Evolutionary conservation across 2,888 invertebrate genomes (phyloP), one percentile per base, ranked within the genome.

Genomic region (Biston betularia): DNA sequence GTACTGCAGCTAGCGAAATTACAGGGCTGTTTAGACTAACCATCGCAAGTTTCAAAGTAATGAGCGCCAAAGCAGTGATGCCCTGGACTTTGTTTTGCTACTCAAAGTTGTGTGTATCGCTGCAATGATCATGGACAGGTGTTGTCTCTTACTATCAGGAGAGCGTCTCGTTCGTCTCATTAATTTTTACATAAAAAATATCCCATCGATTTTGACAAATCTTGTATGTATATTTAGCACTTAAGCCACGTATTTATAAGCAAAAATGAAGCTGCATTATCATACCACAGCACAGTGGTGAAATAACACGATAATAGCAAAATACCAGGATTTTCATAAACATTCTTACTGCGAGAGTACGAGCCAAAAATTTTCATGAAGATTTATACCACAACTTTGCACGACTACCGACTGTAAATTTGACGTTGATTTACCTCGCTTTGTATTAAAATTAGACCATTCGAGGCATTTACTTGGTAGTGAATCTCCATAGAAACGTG

Each of bases 341-440:
- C 67, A 67, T 46, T 53, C 48, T 48, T 57, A 10, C 46, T 14
- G 38, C 50, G 35, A 33, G 38, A 50, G 35, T n/a, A n/a, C 49
- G 58, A 60, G 67, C 67, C 63, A 68, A 68, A 63, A 68, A 64
- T 68, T 64, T 68, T 52, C 49, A 71, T 65, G 67, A 65, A 69
- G 69, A 73, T 73, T 71, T 69, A 73, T 71, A 63, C 61, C 60
- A 50, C 65, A 73, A 69, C 64, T 69, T 69, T 69, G 57, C 64
- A 24, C 55, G 34, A 53, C 61, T 50, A 48, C 63, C 40, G 34
- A 63, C 65, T 63, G 45, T 71, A 60, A 61, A 55, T 24, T 59
- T 53, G 71, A 71, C 70, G 63, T 68, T 69, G 71, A 73, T 73
- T 73, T 71, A 73, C 68, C 49, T 64, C 65, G 56, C 65, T 69